Base-by-base conservation (phyloP, 2,797 vertebrate genomes). In the Chanos chanos region DNA sequence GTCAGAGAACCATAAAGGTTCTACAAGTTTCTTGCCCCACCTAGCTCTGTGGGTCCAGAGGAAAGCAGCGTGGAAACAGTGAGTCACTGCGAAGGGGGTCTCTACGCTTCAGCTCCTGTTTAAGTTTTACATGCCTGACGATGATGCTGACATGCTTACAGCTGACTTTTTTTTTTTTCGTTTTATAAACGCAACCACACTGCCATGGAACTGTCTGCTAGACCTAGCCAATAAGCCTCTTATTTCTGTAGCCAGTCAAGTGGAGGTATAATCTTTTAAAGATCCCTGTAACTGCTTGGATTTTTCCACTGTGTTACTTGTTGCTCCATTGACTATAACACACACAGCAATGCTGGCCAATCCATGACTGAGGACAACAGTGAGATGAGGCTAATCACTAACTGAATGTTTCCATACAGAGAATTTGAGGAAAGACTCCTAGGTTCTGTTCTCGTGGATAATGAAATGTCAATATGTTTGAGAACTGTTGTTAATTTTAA, bases 231-330 rank as follows among this genome's bases (percentile, higher is more conserved):
- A 74, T 77, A 71, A 85, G 81, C 77, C 79, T 82, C 67, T 80
- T 83, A 74, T 82, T 50, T 67, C 67, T 77, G 73, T 80, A 70
- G 65, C 69, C 66, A 19, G 66, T 71, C 71, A 82, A 72, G 70
- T 73, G 72, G 74, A 71, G 79, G 68, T 77, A 48, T 81, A 80
- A 84, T 82, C 76, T 81, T 77, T 61, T 78, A 77, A 82, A 83
- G 74, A 64, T 68, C 55, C n/a, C 59, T 69, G 70, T 72, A 78
- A 72, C 62, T 76, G 51, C 27, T 7, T 60, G 28, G 15, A 59
- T 67, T 68, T 77, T 58, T 77, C 67, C 72, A 61, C 59, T 43
- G 34, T 47, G 56, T 67, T 77, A 68, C 39, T 78, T 55, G 30
- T 62, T 45, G 73, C 41, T 75, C 57, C 64, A 74, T 16, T 43